phyloP scores from a whole-genome alignment of 2,797 vertebrate species.

The Chiroxiphia lanceolata region DNA sequence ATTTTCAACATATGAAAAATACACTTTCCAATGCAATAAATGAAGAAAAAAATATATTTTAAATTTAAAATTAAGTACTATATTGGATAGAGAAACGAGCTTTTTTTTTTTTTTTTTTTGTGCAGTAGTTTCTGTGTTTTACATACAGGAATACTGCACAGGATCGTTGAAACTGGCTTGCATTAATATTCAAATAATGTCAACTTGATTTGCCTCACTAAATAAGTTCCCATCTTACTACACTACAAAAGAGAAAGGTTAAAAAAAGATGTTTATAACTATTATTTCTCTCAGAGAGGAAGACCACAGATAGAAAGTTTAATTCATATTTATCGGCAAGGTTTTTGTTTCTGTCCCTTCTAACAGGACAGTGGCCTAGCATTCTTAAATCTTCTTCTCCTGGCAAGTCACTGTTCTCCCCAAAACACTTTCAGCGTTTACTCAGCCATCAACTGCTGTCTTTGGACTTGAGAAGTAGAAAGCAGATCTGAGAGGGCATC shows the following conservation, averaged over 20 bases:
- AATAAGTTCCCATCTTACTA: not conserved
- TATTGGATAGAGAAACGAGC: not conserved
- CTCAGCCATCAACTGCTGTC: not conserved
- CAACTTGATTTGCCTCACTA: not conserved
- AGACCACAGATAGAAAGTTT: not conserved
- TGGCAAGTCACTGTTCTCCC: not conserved
- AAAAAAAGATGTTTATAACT: not conserved
- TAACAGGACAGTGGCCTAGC: not conserved
- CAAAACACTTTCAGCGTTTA: not conserved
- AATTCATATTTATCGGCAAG: not conserved
- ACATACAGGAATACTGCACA: rapidly evolving
- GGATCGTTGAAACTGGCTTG: not conserved
- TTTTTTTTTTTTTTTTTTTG: not conserved
- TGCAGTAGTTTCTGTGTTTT: not conserved
- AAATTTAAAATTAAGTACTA: not conserved
- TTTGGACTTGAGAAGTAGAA: not conserved
- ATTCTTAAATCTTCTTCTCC: not conserved
- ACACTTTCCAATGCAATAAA: not conserved
- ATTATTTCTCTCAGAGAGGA: not conserved
- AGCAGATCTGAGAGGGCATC: not conserved
- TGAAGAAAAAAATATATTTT: not conserved
- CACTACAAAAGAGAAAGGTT: not conserved
- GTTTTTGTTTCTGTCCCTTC: not conserved
- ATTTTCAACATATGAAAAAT: conserved; percentile 25
- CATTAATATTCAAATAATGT: not conserved